These are phyloP conservation scores for Oryzias javanicus DNA, from an alignment of 2,113 vertebrate species.

Conservation along the genomic window DNA sequence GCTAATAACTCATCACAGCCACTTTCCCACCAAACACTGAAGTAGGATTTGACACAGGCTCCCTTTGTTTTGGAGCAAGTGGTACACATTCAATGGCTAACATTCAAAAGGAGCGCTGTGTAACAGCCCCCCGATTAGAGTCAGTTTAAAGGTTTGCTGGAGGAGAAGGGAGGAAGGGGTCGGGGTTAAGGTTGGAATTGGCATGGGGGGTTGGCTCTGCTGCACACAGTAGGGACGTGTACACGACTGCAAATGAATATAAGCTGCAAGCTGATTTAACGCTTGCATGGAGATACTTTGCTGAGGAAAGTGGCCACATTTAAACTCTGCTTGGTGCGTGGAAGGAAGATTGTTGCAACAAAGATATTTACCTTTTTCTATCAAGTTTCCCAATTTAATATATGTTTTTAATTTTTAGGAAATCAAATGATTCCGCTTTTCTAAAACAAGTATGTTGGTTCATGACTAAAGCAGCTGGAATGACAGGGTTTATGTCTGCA, in stretches of 20 bases:
- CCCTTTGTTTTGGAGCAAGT: slow-evolving; percentile 61
- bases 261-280: slow-evolving; percentile 34
- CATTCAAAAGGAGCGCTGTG: slow-evolving; percentile 55
- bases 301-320: slow-evolving; percentile 18
- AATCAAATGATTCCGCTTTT: background rate
- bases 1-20: slow-evolving; percentile 44
- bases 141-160: slow-evolving; percentile 62
- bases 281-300: slow-evolving; percentile 7
- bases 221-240: slow-evolving; percentile 39
- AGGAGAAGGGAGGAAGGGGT: slow-evolving; percentile 43
- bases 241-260: slow-evolving; percentile 48
- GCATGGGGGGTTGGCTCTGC: slow-evolving; percentile 28
- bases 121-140: slow-evolving; percentile 63
- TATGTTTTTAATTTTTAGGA: background rate
- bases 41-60: slow-evolving; percentile 59
- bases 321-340: background rate
- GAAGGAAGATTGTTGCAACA: background rate
- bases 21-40: slow-evolving; percentile 51
- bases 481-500: slow-evolving; percentile 8
- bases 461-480: slow-evolving; percentile 33
- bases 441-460: background rate
- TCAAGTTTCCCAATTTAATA: background rate
- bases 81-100: slow-evolving; percentile 53
- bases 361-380: background rate
- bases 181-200: slow-evolving; percentile 51